Evolutionary conservation across 2,113 vertebrate species (phyloP).

Genomic region (Takifugu bimaculatus): DNA sequence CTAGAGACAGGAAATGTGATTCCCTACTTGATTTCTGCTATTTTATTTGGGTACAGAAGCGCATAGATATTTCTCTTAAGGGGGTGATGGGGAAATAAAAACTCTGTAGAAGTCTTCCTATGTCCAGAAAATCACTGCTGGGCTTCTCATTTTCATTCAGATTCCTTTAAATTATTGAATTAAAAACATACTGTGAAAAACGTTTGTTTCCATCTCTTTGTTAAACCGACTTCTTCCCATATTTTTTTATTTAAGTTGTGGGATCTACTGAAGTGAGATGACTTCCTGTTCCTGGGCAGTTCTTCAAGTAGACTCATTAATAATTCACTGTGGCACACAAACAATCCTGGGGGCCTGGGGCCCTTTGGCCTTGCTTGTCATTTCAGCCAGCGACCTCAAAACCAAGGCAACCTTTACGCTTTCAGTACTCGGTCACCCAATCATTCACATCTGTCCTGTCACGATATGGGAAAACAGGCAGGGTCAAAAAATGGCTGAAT

Average conservation of each 20-base stretch:
- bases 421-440: neutral
- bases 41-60: slow-evolving; percentile 64
- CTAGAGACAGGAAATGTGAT: slow-evolving; percentile 38
- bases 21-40: slow-evolving; percentile 52
- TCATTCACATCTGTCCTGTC: neutral
- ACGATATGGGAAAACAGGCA: neutral
- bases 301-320: slow-evolving; percentile 61
- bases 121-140: slow-evolving; percentile 65
- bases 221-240: too few relatives aligned
- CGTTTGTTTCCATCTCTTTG: neutral
- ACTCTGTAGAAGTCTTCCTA: slow-evolving; percentile 84
- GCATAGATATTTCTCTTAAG: slow-evolving; percentile 72
- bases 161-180: slow-evolving; percentile 76
- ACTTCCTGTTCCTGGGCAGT: slow-evolving; percentile 48
- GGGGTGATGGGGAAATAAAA: slow-evolving; percentile 70
- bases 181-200: slow-evolving; percentile 65
- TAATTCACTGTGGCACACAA: slow-evolving; percentile 57
- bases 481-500: neutral
- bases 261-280: slow-evolving; percentile 29
- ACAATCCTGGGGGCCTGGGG: slow-evolving; percentile 33
- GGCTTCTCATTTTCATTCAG: slow-evolving; percentile 73
- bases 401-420: neutral
- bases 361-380: slow-evolving; percentile 39
- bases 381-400: slow-evolving; percentile 1
- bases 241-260: too few relatives aligned